Percentiles rank a stretch among this genome's conserved stretches.
These are phyloP conservation scores for Myiagra hebetior DNA, from an alignment of 2,113 vertebrate genomes.

Conservation along the genomic window DNA sequence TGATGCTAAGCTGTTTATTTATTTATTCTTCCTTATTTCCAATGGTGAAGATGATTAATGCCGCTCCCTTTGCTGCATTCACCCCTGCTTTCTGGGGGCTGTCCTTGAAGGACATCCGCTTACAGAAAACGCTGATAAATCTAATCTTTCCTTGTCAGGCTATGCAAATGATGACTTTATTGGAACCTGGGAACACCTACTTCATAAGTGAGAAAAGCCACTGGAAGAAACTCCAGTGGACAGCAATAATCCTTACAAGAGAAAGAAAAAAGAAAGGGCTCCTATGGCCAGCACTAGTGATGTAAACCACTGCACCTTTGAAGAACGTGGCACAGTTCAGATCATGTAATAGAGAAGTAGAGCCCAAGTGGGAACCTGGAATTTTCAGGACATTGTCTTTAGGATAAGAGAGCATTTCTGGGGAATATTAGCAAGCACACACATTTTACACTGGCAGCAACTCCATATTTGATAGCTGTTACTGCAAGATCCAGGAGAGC, in stretches of 20 bases:
- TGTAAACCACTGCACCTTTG: neutral
- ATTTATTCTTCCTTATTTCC: conserved; percentile 74
- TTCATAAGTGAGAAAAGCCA: neutral
- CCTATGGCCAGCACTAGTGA: neutral
- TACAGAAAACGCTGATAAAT: conserved; percentile 72
- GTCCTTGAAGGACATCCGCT: conserved; percentile 74
- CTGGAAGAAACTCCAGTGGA: neutral
- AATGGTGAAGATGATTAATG: conserved; percentile 76
- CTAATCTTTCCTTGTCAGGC: conserved; percentile 55
- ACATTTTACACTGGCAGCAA: rapidly evolving
- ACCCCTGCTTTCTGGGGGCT: conserved; percentile 63
- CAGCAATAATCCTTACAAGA: neutral
- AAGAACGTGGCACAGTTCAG: neutral
- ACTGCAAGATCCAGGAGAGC: neutral
- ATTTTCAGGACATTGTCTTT: neutral
- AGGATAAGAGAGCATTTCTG: neutral
- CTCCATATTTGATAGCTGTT: neutral
- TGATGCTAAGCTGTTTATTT: conserved; percentile 73
- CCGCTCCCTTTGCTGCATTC: conserved; percentile 62
- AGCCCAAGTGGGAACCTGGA: neutral
- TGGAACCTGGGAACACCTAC: conserved; percentile 21
- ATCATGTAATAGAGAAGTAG: neutral
- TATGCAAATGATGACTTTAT: conserved; percentile 51
- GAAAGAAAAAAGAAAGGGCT: neutral
- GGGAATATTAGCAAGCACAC: neutral